A percentile compares a stretch with the other conserved stretches of the same genome.
These are phyloP conservation scores for Horisme vitalbata DNA, from an alignment of 2,888 invertebrate species.

Conservation along the genomic window DNA sequence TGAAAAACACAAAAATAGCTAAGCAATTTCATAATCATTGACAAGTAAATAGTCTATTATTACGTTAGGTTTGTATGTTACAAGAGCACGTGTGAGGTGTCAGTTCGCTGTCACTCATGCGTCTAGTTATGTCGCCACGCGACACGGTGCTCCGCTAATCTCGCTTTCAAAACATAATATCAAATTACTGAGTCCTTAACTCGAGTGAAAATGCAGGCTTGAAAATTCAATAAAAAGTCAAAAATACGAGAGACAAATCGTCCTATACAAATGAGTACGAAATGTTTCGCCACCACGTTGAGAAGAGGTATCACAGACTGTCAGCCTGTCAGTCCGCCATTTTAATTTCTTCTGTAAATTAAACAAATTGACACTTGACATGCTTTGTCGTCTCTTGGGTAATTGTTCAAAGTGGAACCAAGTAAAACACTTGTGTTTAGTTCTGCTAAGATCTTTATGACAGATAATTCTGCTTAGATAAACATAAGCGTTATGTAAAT, in stretches of 20 bases:
- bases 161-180: constrained; percentile 61
- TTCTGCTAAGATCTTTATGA: too few species aligned
- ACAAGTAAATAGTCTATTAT: too few species aligned
- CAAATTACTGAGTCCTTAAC: constrained; percentile 48
- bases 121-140: constrained; percentile 73
- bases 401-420: constrained; percentile 68
- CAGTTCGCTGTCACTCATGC: constrained; percentile 66
- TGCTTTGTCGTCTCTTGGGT: constrained; percentile 76
- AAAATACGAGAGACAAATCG: constrained; percentile 41
- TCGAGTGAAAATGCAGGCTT: constrained; percentile 43
- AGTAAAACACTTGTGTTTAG: constrained; percentile 71
- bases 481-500: too few species aligned
- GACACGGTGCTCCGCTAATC: constrained; percentile 53
- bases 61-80: too few species aligned
- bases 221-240: constrained; percentile 39
- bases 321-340: constrained; percentile 72
- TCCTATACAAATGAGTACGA: constrained; percentile 30
- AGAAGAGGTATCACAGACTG: too few species aligned
- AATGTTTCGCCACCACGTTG: constrained; percentile 35
- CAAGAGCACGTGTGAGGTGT: constrained; percentile 58
- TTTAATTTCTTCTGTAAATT: constrained; percentile 75
- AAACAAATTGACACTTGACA: constrained; percentile 77
- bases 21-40: too few species aligned
- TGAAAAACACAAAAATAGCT: too few species aligned
- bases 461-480: too few species aligned